Percentiles rank a stretch among this genome's conserved stretches.
These are phyloP conservation scores for Drosophila falleni DNA, from an alignment of 2,888 invertebrate species.

Conservation along the genomic window DNA sequence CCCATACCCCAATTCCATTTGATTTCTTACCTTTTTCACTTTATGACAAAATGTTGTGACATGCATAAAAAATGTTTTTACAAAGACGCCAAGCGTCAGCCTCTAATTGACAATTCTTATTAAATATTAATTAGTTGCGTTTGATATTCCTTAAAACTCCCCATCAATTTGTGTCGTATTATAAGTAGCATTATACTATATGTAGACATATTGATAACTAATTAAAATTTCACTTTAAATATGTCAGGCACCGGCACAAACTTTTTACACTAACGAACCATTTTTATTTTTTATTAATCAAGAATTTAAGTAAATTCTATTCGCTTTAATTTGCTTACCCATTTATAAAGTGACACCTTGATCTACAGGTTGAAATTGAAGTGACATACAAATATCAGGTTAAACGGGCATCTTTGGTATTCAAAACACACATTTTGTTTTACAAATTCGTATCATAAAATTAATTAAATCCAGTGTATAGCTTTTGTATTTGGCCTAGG, in stretches of 20 bases:
- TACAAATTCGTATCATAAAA: conserved; percentile 52
- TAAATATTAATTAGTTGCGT: conserved; percentile 74
- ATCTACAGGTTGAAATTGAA: background rate
- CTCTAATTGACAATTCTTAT: conserved; percentile 74
- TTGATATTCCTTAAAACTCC: conserved; percentile 43
- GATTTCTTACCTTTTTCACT: conserved; percentile 74
- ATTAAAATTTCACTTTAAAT: conserved; percentile 50
- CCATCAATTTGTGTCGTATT: conserved; percentile 9
- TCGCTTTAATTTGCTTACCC: background rate
- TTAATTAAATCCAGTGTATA: conserved; percentile 69
- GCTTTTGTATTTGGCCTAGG: conserved; percentile 26
- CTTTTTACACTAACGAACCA: conserved; percentile 8
- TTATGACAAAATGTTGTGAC: conserved; percentile 71
- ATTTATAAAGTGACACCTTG: background rate
- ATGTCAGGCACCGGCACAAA: background rate
- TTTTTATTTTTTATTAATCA: background rate
- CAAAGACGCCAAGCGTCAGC: conserved; percentile 31
- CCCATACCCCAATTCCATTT: conserved; percentile 26
- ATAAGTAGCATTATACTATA: conserved; percentile 9
- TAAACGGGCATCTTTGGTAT: conserved; percentile 11
- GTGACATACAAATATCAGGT: conserved; percentile 15
- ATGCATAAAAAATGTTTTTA: conserved; percentile 60
- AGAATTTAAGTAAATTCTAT: background rate
- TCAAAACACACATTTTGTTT: conserved; percentile 27
- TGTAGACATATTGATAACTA: conserved; percentile 19